phyloP scores from a whole-genome alignment of 2,113 vertebrate species.

The Amia ocellicauda region DNA sequence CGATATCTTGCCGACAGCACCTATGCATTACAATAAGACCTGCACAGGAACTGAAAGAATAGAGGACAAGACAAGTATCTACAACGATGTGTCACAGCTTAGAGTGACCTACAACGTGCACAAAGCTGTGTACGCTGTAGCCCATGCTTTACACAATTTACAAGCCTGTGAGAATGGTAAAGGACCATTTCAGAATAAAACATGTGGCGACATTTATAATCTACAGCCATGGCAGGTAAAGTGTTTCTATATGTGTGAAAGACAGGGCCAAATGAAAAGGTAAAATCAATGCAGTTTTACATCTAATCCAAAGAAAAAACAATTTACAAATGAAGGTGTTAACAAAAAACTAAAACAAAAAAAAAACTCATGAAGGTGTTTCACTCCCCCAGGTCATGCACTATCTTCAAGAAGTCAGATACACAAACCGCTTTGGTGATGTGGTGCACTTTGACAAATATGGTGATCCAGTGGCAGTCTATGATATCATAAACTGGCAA shows the following conservation, averaged over 20 bases:
- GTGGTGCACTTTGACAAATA: constrained; percentile 43
- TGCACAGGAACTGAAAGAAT: constrained; percentile 49
- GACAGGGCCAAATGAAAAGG: no score
- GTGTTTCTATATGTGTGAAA: background rate
- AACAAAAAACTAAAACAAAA: no score
- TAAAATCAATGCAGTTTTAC: no score
- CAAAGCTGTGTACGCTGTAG: constrained; percentile 52
- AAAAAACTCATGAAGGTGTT: background rate
- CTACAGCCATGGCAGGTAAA: constrained; percentile 52
- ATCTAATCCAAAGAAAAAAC: no score
- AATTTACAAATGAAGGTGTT: no score
- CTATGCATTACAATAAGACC: constrained; percentile 19
- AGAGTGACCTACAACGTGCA: constrained; percentile 47
- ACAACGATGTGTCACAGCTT: constrained; percentile 48
- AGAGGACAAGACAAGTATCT: constrained; percentile 36
- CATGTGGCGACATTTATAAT: constrained; percentile 35
- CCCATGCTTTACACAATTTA: constrained; percentile 46
- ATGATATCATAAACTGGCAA: constrained; percentile 56
- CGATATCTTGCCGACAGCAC: constrained; percentile 20
- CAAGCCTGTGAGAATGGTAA: constrained; percentile 33
- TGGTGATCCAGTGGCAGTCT: constrained; percentile 46
- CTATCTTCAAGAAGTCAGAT: constrained; percentile 44
- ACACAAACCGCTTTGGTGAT: constrained; percentile 42
- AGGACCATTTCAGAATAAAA: constrained; percentile 10
- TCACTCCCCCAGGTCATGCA: constrained; percentile 37